These are phyloP conservation scores for Eledona agricola DNA, from an alignment of 2,888 invertebrate species.

Conservation along the genomic window DNA sequence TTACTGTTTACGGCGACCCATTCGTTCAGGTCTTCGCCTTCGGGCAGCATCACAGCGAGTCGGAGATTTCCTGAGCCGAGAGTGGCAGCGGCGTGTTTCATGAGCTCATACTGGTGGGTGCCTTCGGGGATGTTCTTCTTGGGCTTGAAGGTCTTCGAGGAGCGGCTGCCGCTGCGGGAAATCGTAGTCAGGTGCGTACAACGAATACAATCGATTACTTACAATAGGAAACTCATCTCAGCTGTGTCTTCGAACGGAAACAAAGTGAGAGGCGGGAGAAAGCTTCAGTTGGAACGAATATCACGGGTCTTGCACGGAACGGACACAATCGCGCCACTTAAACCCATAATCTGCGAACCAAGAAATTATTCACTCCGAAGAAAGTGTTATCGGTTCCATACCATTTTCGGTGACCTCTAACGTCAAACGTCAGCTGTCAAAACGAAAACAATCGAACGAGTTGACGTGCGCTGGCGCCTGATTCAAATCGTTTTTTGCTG, in stretches of 20 bases:
- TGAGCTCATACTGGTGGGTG: slow-evolving; percentile 97
- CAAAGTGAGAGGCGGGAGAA: background rate
- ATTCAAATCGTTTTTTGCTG: no score
- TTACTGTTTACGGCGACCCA: slow-evolving; percentile 99
- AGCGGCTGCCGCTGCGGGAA: slow-evolving; percentile 80
- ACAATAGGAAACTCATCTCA: slow-evolving; percentile 33
- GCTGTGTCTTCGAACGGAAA: slow-evolving; percentile 5
- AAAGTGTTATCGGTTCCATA: slow-evolving; percentile 29
- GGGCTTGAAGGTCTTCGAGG: slow-evolving; percentile 97
- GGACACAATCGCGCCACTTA: slow-evolving; percentile 23
- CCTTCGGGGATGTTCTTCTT: slow-evolving; percentile 99
- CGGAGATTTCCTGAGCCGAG: slow-evolving; percentile 96
- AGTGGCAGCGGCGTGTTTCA: slow-evolving; percentile 99
- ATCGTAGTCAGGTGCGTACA: background rate
- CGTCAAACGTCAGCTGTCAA: slow-evolving; percentile 23
- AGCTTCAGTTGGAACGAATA: slow-evolving; percentile 5
- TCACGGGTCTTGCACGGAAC: slow-evolving; percentile 8
- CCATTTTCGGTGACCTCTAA: slow-evolving; percentile 25
- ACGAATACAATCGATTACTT: slow-evolving; percentile 5
- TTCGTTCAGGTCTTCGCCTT: slow-evolving; percentile 99
- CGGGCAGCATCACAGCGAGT: slow-evolving; percentile 95
- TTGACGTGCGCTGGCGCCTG: no score
- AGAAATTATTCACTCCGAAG: slow-evolving; percentile 24
- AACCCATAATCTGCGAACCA: slow-evolving; percentile 29
- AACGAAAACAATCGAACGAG: no score